Conservation (phyloP, 2,113 vertebrate species). For the Megaleporinus macrocephalus region DNA sequence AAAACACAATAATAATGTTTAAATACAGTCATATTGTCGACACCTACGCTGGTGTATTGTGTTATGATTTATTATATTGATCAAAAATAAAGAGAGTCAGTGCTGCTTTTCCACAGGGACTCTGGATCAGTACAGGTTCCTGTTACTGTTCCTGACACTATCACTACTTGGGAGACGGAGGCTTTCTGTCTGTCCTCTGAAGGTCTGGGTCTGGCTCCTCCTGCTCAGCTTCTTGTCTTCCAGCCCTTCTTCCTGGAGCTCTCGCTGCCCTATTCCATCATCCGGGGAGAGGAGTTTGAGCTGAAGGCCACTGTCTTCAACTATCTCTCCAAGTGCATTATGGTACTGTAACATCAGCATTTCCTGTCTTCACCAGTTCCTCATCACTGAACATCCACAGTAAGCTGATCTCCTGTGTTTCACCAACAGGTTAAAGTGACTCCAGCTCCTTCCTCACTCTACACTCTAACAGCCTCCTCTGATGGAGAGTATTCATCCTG, state of each 20-base stretch:
- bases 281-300: slow-evolving; percentile 84
- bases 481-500: slow-evolving; percentile 72
- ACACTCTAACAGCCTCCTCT: slow-evolving; percentile 68
- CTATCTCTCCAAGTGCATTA: slow-evolving; percentile 84
- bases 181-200: slow-evolving; percentile 83
- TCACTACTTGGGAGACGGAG: slow-evolving; percentile 86
- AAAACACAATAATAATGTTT: no score
- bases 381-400: not conserved
- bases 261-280: slow-evolving; percentile 85
- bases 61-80: not conserved
- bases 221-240: slow-evolving; percentile 75
- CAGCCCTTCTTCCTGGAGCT: slow-evolving; percentile 90
- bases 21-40: no score
- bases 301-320: slow-evolving; percentile 86
- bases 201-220: slow-evolving; percentile 84
- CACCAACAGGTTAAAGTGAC: slow-evolving; percentile 72
- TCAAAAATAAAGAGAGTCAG: not conserved
- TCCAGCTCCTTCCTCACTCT: slow-evolving; percentile 69
- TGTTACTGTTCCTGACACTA: slow-evolving; percentile 83
- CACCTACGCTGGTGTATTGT: not conserved
- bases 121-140: slow-evolving; percentile 61
- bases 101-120: slow-evolving; percentile 56
- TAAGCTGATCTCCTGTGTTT: slow-evolving; percentile 47
- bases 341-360: slow-evolving; percentile 70
- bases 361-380: not conserved